Base-by-base conservation (phyloP, 2,888 invertebrate genomes). In the Callosobruchus maculatus region DNA sequence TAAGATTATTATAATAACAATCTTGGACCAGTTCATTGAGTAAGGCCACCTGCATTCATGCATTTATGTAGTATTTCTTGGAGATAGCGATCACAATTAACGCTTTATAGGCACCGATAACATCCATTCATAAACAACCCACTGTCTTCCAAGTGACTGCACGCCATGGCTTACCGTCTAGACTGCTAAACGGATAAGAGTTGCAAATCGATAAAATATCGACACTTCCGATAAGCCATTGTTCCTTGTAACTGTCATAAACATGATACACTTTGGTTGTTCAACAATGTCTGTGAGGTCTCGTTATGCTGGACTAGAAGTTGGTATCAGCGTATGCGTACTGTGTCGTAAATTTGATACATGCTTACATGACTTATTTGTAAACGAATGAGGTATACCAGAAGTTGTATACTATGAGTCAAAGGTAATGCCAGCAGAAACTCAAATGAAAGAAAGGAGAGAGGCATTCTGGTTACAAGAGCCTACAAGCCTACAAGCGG, bases 141-240 rank as follows among this genome's bases (percentile, higher is more conserved):
- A 49, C 5, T 49, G 49, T 49, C 49, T 49, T 49, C 49, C 49
- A 49, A 49, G 49, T 49, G 13, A 18, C 49, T 49, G 49, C 49
- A 49, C 49, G 49, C 49, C 13, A 49, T 49, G 13, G 49, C 5
- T 49, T 49, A 49, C 9, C 49, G 49, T 49, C 49, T 49, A 49
- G 49, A 49, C 49, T 49, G 13, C 49, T 7, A 49, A 49, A 49
- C 13, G 49, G 49, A 49, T 49, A 18, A 49, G 13, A 49, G 49
- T 49, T 49, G 49, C 13, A 49, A 18, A 49, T 49, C 49, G 49
- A 18, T 70, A 70, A 70, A 70, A 31, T 20, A 70, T 70, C 70
- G 70, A 70, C 70, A 70, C 70, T 20, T 70, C 70, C 70, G 70
- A 70, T 70, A 21, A 70, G 26, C 31, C 20, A 70, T 70, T 70